Evolutionary conservation across 2,888 invertebrate genomes (phyloP), one percentile per base, ranked within the genome.

Genomic region (Isoperla grammatica): DNA sequence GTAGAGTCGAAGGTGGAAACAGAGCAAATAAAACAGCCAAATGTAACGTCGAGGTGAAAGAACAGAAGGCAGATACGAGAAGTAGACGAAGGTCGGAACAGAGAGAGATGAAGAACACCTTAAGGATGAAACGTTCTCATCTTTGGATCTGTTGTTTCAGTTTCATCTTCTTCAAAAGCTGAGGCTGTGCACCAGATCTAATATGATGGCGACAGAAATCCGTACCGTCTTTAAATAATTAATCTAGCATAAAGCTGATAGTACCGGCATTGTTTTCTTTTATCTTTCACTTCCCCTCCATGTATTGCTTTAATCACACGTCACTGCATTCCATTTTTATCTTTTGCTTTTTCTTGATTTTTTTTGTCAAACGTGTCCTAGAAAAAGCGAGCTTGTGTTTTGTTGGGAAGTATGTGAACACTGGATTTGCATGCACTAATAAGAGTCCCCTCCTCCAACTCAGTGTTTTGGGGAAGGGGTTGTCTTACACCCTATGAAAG

Each of bases 231-330:
- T 64, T 63, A 60, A 64, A 63, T 64, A 64, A 64, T 64, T 64
- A 64, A 64, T 64, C 64, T 64, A 63, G 61, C 63, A 64, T 64
- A 64, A 64, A 64, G 46, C 57, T 43, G 64, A 64, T 64, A 64
- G 63, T 57, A 59, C 15, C 49, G 62, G 60, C 61, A 61, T 62
- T 63, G 63, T 62, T 63, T 63, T 63, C 63, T 53, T 63, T 58
- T 61, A 59, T 63, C 23, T 22, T 23, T 12, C 48, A 11, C 29
- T 1, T 19, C 42, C 12, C 43, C 22, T 39, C 43, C 45, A n/a
- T 17, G 17, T 53, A n/a, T 59, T 35, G 19, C 19, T 55, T 19
- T 39, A 35, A 37, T 29, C 15, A 19, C 29, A n/a, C 45, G 29
- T 17, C 46, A 19, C 2, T 20, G 19, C n/a, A 57, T 48, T 40